Conservation (phyloP, 1,140 invertebrate species). For the Dysdera silvatica region DNA sequence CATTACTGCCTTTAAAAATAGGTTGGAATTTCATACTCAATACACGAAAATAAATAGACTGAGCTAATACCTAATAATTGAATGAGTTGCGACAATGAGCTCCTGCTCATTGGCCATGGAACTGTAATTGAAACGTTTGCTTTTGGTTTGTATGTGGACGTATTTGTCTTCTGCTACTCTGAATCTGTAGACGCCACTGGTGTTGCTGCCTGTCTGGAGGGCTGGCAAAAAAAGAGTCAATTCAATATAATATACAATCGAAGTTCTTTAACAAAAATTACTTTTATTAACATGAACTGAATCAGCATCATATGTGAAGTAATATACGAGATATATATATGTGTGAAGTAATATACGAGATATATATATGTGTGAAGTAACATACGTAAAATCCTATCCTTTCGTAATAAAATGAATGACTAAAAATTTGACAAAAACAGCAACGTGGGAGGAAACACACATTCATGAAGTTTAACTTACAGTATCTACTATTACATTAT, state of each 20-base stretch:
- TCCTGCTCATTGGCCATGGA: slow-evolving; percentile 59
- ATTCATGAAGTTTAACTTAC: no score
- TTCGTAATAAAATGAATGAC: no score
- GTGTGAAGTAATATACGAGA: neutral
- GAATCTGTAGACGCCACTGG: slow-evolving; percentile 68
- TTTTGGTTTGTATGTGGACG: slow-evolving; percentile 77
- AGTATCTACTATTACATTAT: no score
- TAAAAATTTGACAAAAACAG: no score
- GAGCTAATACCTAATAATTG: slow-evolving; percentile 54
- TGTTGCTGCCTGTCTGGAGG: slow-evolving; percentile 56
- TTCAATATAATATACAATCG: neutral
- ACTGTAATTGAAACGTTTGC: slow-evolving; percentile 68
- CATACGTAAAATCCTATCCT: neutral
- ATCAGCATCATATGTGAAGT: neutral
- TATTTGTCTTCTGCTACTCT: slow-evolving; percentile 65
- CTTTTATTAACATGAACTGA: neutral
- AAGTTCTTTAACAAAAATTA: neutral
- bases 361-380: neutral
- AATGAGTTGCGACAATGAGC: slow-evolving; percentile 86
- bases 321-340: neutral
- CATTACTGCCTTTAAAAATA: no score
- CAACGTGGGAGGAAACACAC: no score
- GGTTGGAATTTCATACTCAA: no score
- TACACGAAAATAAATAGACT: neutral
- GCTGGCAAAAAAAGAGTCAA: slow-evolving; percentile 39